Conservation (phyloP, 2,113 vertebrate species). For the Sterrhoptilus dennistouni region DNA sequence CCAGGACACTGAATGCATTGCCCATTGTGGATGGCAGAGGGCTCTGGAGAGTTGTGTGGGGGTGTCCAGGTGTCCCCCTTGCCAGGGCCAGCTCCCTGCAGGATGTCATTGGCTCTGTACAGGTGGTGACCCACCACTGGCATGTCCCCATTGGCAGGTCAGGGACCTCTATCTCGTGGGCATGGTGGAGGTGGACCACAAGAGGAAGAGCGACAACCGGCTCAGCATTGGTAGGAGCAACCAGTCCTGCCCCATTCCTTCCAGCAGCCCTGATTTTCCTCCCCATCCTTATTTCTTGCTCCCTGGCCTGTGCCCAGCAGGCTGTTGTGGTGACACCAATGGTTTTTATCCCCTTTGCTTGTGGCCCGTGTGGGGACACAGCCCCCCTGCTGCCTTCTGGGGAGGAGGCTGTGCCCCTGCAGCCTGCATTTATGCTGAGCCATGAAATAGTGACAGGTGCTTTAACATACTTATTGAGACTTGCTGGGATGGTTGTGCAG, state of each 20-base stretch:
- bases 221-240: conserved; percentile 18
- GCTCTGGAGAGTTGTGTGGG: too few species aligned
- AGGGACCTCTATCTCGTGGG: conserved; percentile 78
- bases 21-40: fast-evolving
- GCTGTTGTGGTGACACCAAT: not conserved
- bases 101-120: not conserved
- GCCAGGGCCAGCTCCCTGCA: fast-evolving
- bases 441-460: not conserved
- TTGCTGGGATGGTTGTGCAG: fast-evolving
- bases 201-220: conserved; percentile 25
- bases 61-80: not conserved
- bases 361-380: fast-evolving
- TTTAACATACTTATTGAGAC: not conserved
- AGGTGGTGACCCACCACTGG: not conserved
- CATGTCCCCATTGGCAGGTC: conserved; percentile 49
- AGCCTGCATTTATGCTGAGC: not conserved
- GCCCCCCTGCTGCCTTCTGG: not conserved
- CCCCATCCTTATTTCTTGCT: not conserved
- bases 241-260: not conserved
- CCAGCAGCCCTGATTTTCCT: not conserved
- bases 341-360: not conserved
- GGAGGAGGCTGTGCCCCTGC: not conserved
- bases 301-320: not conserved
- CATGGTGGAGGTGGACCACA: conserved; percentile 49
- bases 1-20: not conserved